Base-by-base conservation (phyloP, 2,797 vertebrate genomes). In the Ctenopoma multispine region DNA sequence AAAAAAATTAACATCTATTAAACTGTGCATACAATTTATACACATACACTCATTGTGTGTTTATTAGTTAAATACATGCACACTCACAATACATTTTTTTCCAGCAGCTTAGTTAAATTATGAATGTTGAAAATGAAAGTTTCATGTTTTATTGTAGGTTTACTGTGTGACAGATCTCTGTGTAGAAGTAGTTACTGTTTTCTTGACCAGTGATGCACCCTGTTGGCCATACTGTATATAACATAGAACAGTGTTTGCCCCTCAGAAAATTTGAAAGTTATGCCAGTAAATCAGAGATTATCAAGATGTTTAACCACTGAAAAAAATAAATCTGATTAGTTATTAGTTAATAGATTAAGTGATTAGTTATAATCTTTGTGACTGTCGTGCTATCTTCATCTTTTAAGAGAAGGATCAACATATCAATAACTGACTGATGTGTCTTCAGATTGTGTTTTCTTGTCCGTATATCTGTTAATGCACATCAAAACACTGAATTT, bases 151-250 rank as follows among this genome's bases (percentile, higher is more conserved):
- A 13, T 3, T 10, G 10, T 64, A 8, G 2, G 0, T 7, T 21
- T 36, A n/a, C 4, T 34, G 12, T 15, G 63, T 53, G 12, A 13
- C 12, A 61, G 18, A 23, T 49, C 4, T 38, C 38, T 55, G 4
- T 7, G 40, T 65, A 49, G 49, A 13, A 40, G 9, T 15, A n/a
- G 23, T 7, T 5, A 17, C 7, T 61, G 21, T 59, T 40, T 38
- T 38, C 34, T 87, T 63, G 77, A 46, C 53, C 57, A 64, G 23
- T 78, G 59, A 62, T 54, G 87, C 87, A 60, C 82, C 75, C 86
- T 89, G 61, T 83, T 89, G 87, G 87, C 15, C 60, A 77, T 13
- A 51, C 10, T 53, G 15, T 54, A 55, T 38, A 83, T 41, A 36
- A 18, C 63, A 79, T 36, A 40, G 48, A 54, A 62, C 21, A 24